Conservation (phyloP, 2,797 vertebrate genomes). For the Xyrichtys novacula region DNA sequence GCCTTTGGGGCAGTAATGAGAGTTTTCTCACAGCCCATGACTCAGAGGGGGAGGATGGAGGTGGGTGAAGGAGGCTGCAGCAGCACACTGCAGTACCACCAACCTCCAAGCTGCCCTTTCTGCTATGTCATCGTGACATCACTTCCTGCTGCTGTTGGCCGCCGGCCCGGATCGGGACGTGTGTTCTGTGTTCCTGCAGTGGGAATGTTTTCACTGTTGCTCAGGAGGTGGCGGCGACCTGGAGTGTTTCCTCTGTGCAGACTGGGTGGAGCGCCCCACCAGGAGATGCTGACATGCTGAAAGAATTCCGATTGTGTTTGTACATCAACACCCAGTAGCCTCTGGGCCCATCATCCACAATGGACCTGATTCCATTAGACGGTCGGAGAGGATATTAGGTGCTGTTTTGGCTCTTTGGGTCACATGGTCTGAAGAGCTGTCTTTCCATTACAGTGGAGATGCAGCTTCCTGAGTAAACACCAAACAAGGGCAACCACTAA, state of each 20-base stretch:
- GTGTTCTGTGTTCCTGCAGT: conserved; percentile 24
- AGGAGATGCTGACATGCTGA: conserved; percentile 25
- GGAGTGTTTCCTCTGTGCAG: conserved; percentile 11
- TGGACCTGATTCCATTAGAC: not conserved
- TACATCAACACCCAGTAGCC: conserved; percentile 18
- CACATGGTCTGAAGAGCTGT: not conserved
- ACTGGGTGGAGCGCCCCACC: conserved; percentile 20
- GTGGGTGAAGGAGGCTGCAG: conserved; percentile 56
- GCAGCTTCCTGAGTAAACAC: not conserved
- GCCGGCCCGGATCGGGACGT: conserved; percentile 18
- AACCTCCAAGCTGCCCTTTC: conserved; percentile 59
- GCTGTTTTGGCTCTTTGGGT: conserved; percentile 6
- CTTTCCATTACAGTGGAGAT: not conserved
- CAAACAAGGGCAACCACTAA: not conserved
- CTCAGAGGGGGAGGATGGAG: conserved; percentile 42
- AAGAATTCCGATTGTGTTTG: conserved; percentile 37
- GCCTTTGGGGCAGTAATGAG: conserved; percentile 58
- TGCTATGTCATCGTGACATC: conserved; percentile 50
- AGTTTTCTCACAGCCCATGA: conserved; percentile 67
- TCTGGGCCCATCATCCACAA: conserved; percentile 5
- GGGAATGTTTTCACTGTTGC: conserved; percentile 35
- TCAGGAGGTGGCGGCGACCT: conserved; percentile 19
- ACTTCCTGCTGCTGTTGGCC: conserved; percentile 64
- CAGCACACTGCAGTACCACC: conserved; percentile 62
- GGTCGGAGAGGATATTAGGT: not conserved